Percentiles rank a stretch among this genome's conserved stretches.
phyloP scores from a whole-genome alignment of 2,888 invertebrate genomes.

The Nymphalis urticae region DNA sequence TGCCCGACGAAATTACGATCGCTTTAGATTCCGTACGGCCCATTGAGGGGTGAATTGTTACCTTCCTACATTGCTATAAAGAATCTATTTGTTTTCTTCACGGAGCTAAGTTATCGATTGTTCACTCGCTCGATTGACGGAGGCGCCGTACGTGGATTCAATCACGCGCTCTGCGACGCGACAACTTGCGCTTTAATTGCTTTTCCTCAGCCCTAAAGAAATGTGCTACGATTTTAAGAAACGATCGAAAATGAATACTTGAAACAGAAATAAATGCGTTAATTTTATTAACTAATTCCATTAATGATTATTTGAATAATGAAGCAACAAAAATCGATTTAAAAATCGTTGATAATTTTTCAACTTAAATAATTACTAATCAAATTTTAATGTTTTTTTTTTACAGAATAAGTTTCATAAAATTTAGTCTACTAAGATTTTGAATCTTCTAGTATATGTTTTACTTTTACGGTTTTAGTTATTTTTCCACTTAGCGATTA shows the following conservation, averaged over 20 bases:
- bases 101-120: conserved; percentile 32
- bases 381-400: too few relatives aligned
- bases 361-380: too few relatives aligned
- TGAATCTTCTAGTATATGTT: too few relatives aligned
- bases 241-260: too few relatives aligned
- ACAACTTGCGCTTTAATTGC: conserved; percentile 29
- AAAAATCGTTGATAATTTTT: too few relatives aligned
- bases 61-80: conserved; percentile 75
- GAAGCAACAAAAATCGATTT: too few relatives aligned
- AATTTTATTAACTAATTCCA: not conserved
- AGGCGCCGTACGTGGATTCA: conserved; percentile 25
- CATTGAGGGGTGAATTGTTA: conserved; percentile 78
- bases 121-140: conserved; percentile 24
- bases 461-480: too few relatives aligned
- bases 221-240: not conserved
- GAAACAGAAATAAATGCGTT: not conserved
- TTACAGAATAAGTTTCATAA: too few relatives aligned
- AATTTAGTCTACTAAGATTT: too few relatives aligned
- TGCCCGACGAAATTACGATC: conserved; percentile 79
- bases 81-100: conserved; percentile 74
- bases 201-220: conserved; percentile 14
- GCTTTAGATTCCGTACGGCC: conserved; percentile 76
- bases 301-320: too few relatives aligned
- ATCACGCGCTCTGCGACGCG: conserved; percentile 22
- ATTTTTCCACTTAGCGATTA: too few relatives aligned